Evolutionary conservation across 2,797 vertebrate species (phyloP).

Genomic region (Rhinella marina): DNA sequence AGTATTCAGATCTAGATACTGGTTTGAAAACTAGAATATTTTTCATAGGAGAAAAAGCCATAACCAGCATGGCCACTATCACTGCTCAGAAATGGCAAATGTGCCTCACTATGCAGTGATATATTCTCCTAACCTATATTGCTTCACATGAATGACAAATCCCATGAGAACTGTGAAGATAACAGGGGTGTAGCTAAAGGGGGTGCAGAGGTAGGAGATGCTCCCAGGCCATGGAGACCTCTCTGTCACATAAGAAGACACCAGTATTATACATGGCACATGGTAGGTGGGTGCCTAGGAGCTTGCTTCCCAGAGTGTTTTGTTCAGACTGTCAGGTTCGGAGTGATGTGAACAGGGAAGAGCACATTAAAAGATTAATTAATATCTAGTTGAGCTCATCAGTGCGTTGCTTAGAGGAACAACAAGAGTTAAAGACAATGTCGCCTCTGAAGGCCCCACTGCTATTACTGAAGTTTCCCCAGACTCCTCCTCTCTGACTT

Average conservation of each 20-base stretch:
- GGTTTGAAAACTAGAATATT: too few relatives aligned
- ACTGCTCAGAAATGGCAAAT: background rate
- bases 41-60: too few relatives aligned
- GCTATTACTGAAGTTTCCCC: constrained; percentile 59
- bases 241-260: too few relatives aligned
- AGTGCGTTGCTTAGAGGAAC: constrained; percentile 17
- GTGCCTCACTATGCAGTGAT: background rate
- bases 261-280: background rate
- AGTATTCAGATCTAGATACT: too few relatives aligned
- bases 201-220: background rate
- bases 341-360: constrained; percentile 17
- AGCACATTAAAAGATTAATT: constrained; percentile 21
- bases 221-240: background rate
- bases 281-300: background rate
- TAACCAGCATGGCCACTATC: background rate
- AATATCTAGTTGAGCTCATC: constrained; percentile 34
- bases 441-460: constrained; percentile 66
- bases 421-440: constrained; percentile 30
- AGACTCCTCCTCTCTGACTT: constrained; percentile 65
- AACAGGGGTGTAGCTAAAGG: background rate
- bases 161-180: background rate
- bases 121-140: background rate
- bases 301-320: background rate
- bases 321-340: background rate
- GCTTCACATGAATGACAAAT: background rate